phyloP scores from a whole-genome alignment of 2,113 vertebrate species.

The Thermophis baileyi region DNA sequence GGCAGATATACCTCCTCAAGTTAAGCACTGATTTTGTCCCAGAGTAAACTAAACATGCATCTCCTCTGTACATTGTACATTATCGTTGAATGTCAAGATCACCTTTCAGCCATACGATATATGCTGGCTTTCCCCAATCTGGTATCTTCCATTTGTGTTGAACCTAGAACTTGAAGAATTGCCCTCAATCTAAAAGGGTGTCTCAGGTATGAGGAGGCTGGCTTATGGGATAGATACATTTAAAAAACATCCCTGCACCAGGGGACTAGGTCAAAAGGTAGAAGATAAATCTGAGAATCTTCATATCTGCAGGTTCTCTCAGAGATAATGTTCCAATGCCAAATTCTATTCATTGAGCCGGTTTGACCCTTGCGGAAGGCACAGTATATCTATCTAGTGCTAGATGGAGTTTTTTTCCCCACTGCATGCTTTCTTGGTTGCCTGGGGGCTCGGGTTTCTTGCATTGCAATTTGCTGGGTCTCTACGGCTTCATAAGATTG shows the following conservation, averaged over 20 bases:
- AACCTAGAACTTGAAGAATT: background rate
- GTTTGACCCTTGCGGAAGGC: background rate
- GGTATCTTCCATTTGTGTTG: background rate
- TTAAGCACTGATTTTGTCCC: background rate
- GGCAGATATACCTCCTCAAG: conserved; percentile 7
- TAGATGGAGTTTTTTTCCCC: background rate
- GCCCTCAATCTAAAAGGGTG: background rate
- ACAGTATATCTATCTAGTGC: background rate
- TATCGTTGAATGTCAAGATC: background rate
- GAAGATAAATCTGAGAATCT: background rate
- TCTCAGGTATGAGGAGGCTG: background rate
- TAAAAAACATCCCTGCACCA: background rate
- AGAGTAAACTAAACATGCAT: conserved; percentile 4
- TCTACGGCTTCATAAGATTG: background rate
- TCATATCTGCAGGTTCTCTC: background rate
- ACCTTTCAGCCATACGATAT: background rate
- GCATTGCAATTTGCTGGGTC: background rate
- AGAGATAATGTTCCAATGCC: background rate
- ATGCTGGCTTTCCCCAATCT: background rate
- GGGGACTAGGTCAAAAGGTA: background rate
- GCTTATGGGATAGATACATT: background rate
- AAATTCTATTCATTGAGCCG: background rate
- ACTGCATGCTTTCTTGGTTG: background rate
- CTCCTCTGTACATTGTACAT: conserved; percentile 4
- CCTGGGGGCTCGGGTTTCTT: background rate